These are phyloP conservation scores for Sebastes itinus DNA, from an alignment of 2,797 vertebrate genomes.

Conservation along the genomic window DNA sequence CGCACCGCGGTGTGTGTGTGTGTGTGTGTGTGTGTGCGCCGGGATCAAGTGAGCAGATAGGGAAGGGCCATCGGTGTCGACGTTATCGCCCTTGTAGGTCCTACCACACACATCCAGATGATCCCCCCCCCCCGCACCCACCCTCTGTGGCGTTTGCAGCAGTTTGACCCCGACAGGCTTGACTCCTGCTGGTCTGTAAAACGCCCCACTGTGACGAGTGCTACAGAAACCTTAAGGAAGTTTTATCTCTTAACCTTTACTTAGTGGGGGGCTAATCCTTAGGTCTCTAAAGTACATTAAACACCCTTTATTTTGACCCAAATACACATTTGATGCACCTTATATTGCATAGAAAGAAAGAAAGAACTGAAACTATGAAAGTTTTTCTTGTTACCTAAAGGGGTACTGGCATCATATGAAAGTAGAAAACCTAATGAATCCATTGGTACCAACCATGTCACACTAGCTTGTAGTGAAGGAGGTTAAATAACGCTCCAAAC, in stretches of 20 bases:
- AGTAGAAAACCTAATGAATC: no score
- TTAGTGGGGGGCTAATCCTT: neutral
- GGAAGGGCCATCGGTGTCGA: constrained; percentile 35
- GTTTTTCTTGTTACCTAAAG: no score
- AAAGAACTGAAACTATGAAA: no score
- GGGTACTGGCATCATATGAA: no score
- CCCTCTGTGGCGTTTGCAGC: constrained; percentile 6
- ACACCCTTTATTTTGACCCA: neutral
- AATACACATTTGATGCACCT: neutral
- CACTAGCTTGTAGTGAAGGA: no score
- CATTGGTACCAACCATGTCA: no score
- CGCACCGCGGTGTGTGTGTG: constrained; percentile 51
- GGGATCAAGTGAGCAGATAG: constrained; percentile 63
- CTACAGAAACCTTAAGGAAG: neutral
- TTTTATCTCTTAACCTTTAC: constrained; percentile 43
- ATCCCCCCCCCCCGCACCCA: neutral
- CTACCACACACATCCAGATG: constrained; percentile 30
- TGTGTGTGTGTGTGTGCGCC: constrained; percentile 5
- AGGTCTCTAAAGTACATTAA: neutral
- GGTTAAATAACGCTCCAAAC: no score
- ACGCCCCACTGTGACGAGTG: constrained; percentile 32
- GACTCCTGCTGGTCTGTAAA: constrained; percentile 16
- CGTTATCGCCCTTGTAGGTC: constrained; percentile 61
- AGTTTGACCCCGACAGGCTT: constrained; percentile 53
- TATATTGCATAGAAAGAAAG: no score